Conservation (phyloP, 1,140 invertebrate genomes). For the Rhynchophorus ferrugineus region DNA sequence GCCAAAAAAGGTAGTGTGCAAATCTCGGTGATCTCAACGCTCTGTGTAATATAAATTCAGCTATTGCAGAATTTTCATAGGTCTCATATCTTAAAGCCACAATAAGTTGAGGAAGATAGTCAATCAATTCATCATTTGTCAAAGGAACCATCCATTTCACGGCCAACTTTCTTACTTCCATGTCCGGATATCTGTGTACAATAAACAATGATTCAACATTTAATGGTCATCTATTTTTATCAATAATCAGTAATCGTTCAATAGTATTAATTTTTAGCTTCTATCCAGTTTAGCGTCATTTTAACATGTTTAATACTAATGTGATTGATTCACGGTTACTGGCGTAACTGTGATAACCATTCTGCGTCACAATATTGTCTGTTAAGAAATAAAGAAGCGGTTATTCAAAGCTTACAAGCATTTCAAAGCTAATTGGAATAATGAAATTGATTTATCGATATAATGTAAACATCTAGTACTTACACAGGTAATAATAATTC, state of each 20-base stretch:
- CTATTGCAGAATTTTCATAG: slow-evolving; percentile 79
- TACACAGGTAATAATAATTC: slow-evolving; percentile 87
- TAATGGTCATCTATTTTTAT: too few relatives aligned
- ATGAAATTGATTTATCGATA: too few relatives aligned
- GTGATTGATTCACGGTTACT: background rate
- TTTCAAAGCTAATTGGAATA: too few relatives aligned
- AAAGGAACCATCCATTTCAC: slow-evolving; percentile 73
- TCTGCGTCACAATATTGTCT: too few relatives aligned
- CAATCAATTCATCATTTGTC: slow-evolving; percentile 79
- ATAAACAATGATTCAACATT: too few relatives aligned
- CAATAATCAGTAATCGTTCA: too few relatives aligned
- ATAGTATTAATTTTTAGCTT: too few relatives aligned
- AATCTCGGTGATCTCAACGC: slow-evolving; percentile 80
- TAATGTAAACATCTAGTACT: slow-evolving; percentile 32
- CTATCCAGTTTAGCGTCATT: too few relatives aligned
- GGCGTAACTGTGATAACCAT: background rate
- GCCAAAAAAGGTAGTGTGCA: slow-evolving; percentile 93
- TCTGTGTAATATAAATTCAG: slow-evolving; percentile 74
- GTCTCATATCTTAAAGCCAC: slow-evolving; percentile 92
- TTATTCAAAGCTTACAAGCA: too few relatives aligned
- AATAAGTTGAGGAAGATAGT: slow-evolving; percentile 88
- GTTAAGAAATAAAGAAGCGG: too few relatives aligned
- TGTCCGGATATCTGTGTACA: slow-evolving; percentile 74
- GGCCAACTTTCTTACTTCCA: slow-evolving; percentile 75
- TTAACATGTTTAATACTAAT: too few relatives aligned